Percentiles rank a stretch among this genome's conserved stretches.
Evolutionary conservation across 2,113 vertebrate genomes (phyloP).

Genomic region (Hippocampus mohnikei): DNA sequence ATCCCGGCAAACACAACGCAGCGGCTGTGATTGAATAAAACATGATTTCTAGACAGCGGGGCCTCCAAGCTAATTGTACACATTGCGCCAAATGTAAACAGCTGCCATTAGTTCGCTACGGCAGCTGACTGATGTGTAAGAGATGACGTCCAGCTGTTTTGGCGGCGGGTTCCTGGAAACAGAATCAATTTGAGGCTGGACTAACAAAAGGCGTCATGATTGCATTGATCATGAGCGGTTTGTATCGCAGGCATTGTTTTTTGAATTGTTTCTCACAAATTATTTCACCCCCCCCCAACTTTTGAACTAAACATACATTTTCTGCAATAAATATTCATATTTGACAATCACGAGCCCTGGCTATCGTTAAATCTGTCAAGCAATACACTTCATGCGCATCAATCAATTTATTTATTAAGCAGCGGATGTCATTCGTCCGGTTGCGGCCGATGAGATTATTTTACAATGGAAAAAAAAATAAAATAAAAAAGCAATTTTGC

Average conservation of each 20-base stretch:
- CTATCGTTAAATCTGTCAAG: neutral
- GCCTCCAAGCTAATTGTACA: constrained; percentile 15
- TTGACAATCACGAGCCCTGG: too few species aligned
- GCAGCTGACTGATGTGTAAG: constrained; percentile 9
- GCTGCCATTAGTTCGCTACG: constrained; percentile 23
- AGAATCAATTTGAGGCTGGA: constrained; percentile 21
- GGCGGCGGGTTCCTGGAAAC: constrained; percentile 19
- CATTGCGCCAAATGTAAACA: constrained; percentile 12
- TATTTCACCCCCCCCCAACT: too few species aligned
- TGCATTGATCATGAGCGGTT: too few species aligned
- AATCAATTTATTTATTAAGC: neutral
- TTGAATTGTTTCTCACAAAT: too few species aligned
- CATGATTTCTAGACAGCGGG: neutral
- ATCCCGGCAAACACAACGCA: constrained; percentile 2
- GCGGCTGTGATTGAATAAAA: neutral
- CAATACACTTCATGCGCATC: neutral
- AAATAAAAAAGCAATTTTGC: neutral
- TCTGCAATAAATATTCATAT: too few species aligned
- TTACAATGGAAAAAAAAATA: neutral
- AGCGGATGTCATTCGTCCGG: neutral
- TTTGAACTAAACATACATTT: too few species aligned
- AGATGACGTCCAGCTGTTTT: constrained; percentile 24
- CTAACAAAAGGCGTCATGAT: neutral
- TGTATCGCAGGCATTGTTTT: too few species aligned
- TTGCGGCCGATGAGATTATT: neutral